A percentile compares a stretch with the other conserved stretches of the same genome.
These are phyloP conservation scores for Osmoderma eremita DNA, from an alignment of 2,888 invertebrate genomes.

Conservation along the genomic window DNA sequence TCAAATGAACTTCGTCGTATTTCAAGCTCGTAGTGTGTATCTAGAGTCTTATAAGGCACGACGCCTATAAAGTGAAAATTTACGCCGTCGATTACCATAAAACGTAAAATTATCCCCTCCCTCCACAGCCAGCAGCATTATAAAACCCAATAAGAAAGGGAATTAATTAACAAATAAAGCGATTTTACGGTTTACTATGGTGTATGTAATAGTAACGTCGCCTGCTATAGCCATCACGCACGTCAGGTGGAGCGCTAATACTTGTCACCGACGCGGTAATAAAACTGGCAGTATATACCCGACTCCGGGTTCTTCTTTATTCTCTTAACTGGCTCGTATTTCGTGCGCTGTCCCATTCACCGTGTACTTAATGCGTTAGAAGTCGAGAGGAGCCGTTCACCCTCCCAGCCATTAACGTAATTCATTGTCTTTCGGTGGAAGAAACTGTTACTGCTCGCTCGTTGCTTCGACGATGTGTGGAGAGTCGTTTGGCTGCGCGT, in stretches of 20 bases:
- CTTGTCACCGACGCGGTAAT: slow-evolving; percentile 60
- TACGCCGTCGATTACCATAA: slow-evolving; percentile 38
- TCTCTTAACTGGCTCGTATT: slow-evolving; percentile 64
- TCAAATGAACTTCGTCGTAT: too few species aligned
- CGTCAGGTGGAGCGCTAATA: slow-evolving; percentile 62
- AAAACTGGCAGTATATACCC: slow-evolving; percentile 62
- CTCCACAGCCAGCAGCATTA: slow-evolving; percentile 15
- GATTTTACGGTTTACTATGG: slow-evolving; percentile 59
- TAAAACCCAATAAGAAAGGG: slow-evolving; percentile 57
- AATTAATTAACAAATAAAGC: slow-evolving; percentile 63
- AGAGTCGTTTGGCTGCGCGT: slow-evolving; percentile 34
- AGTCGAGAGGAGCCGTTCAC: slow-evolving; percentile 60
- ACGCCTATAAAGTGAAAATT: slow-evolving; percentile 32
- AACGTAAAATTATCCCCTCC: slow-evolving; percentile 37
- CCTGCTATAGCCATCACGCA: slow-evolving; percentile 53
- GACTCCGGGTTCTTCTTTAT: slow-evolving; percentile 58
- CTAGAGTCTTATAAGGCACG: too few species aligned
- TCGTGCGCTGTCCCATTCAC: slow-evolving; percentile 62
- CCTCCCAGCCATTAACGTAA: slow-evolving; percentile 62
- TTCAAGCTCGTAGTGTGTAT: too few species aligned
- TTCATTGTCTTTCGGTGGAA: slow-evolving; percentile 61
- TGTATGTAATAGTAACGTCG: slow-evolving; percentile 53
- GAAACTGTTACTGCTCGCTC: too few species aligned
- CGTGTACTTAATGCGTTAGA: slow-evolving; percentile 61
- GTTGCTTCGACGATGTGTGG: slow-evolving; percentile 17